Base-by-base conservation (phyloP, 2,888 invertebrate genomes). In the Odontothrips loti region DNA sequence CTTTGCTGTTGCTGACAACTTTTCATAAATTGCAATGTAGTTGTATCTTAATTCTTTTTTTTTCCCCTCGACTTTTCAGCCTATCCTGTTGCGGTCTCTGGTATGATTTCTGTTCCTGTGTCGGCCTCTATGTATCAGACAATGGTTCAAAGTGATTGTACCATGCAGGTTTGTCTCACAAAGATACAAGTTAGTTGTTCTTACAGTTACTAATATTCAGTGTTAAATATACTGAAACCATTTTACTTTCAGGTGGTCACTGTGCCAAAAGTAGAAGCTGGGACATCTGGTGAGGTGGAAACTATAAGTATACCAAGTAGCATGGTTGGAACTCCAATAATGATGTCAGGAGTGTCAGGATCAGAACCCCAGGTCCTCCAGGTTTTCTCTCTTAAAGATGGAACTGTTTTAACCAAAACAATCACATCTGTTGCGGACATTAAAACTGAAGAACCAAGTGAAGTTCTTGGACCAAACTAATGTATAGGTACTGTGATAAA, bases 61-160 rank as follows among this genome's bases (percentile, higher is more conserved):
- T 17, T 81, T 17, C 29, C 47, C 17, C 12, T 48, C 79, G 47
- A 58, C 34, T 87, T 87, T 86, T 84, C 90, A 92, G 93, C 92
- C 34, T 93, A 93, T 89, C 94, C 94, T 80, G 93, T 95, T 85
- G 93, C 94, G 84, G 96, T 96, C 85, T 94, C 96, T 85, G 97
- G 97, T 83, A 96, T 98, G 89, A 96, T 98, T 87, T 96, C 97
- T 81, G 95, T 98, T 85, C 98, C 98, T 81, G 96, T 98, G 83
- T 95, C 96, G 79, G 95, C 95, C 82, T 95, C 96, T 83, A 96
- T 98, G 94, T 98, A 98, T 90, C 97, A 98, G 89, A 95, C 96
- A 82, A 96, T 97, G 91, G 95, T 97, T 86, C 91, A 90, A 84
- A 91, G 91, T 85, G 95, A 95, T 87, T 95, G 94, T 85, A 92